Base-by-base conservation (phyloP, 2,888 invertebrate species). In the Plagodis pulveraria region DNA sequence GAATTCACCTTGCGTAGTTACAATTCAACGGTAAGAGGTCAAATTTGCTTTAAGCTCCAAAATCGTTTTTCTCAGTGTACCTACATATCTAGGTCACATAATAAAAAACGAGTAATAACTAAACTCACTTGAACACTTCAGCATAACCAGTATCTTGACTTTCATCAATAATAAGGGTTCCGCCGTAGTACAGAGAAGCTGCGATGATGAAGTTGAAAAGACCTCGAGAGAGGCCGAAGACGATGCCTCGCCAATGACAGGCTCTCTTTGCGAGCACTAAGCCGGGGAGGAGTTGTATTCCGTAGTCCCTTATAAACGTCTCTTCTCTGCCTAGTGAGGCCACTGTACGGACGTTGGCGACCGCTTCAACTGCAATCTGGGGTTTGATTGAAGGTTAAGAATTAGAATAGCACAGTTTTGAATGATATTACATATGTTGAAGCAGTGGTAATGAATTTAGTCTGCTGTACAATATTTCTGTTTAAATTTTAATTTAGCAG, bases 301-400 rank as follows among this genome's bases (percentile, higher is more conserved):
- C 92, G 76, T 96, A 97, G 54, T 94, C 93, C 0, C 86, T 69
- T 42, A 95, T 93, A 83, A 97, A 96, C 35, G 93, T 93, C 22
- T 94, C 91, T 83, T 97, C 97, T 38, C 95, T 91, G 0, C 96
- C 95, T 22, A 97, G 82, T 0, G 96, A 95, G 0, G 94, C 96
- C 0, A 96, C 96, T 0, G 97, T 97, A 43, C 96, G 93, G 6
- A 97, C 95, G 72, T 96, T 96, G 6, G 95, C 93, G 0, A 97
- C 96, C 4, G 96, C 96, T 83, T 97, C 97, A 10, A 96, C 95
- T 6, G 96, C 96, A 60, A 96, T 90, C 95, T 95, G 41, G 40
- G 40, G 10, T 5, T 5, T 40, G 8, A 40, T 10, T 10, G 22
- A 22, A 22, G 22, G 22, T 22, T 22, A 22, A 22, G 22, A 22